Evolutionary conservation across 2,888 invertebrate species (phyloP).

Genomic region (Ophioninae sp.): DNA sequence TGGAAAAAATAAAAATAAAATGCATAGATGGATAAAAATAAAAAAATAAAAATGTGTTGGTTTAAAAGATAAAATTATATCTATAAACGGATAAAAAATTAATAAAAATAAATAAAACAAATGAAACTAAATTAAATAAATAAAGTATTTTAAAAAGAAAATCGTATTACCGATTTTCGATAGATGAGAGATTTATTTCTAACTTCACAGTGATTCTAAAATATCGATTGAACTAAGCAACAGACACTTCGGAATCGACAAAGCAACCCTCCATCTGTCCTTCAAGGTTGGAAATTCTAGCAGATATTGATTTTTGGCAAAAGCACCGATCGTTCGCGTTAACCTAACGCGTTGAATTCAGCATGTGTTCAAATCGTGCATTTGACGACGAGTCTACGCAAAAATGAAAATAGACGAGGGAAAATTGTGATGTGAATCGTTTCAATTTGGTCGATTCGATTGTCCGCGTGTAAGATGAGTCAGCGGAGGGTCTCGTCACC

Average conservation of each 20-base stretch:
- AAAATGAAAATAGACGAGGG: conserved; percentile 37
- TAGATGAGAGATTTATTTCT: neutral
- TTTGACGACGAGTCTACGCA: conserved; percentile 31
- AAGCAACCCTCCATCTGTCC: conserved; percentile 32
- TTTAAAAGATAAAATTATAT: no score
- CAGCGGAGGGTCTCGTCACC: conserved; percentile 56
- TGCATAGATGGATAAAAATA: no score
- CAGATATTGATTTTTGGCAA: conserved; percentile 53
- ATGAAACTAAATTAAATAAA: no score
- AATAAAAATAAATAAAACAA: no score
- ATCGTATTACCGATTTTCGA: neutral
- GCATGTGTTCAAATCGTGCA: conserved; percentile 12
- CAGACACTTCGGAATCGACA: neutral
- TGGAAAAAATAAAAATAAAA: no score
- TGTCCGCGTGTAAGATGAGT: conserved; percentile 66
- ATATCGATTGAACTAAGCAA: conserved; percentile 19
- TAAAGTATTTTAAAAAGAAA: no score
- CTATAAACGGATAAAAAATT: no score
- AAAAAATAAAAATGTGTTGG: no score
- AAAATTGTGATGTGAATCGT: conserved; percentile 68
- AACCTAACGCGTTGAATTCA: conserved; percentile 44
- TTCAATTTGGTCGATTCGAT: conserved; percentile 61
- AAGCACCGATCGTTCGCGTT: conserved; percentile 54
- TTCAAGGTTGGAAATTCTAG: conserved; percentile 25
- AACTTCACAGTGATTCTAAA: neutral